Base-by-base conservation (phyloP, 2,113 vertebrate genomes). In the Scophthalmus maximus region DNA sequence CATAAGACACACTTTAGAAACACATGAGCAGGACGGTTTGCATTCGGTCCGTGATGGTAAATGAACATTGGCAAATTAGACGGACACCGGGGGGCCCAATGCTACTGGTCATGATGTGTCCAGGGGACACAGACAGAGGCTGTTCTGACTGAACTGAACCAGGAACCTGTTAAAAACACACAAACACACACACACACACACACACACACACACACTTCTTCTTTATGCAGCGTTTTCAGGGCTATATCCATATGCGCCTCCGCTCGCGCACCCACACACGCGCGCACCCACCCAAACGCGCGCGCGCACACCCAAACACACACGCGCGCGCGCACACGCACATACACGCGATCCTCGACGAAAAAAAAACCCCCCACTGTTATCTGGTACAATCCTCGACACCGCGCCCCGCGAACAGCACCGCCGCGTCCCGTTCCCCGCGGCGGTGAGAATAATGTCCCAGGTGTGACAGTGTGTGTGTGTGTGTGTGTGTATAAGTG, bases 311-410 rank as follows among this genome's bases (percentile, higher is more conserved):
- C n/a, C 36, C 3, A 2, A n/a, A 6, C 78, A 32, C 29, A 56
- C 53, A 36, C 29, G 6, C 51, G 30, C 25, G 30, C 26, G 1
- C 25, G 18, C 25, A 20, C 26, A 32, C 27, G 18, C 52, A 20
- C n/a, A 61, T 40, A 8, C 47, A 49, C 25, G 52, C 74, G 30
- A 4, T 60, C 30, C 71, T 30, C 56, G 52, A 59, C 68, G 47
- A 73, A 71, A 78, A 70, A 79, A 8, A 52, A n/a, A n/a, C n/a
- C n/a, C n/a, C n/a, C n/a, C 58, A 59, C 22, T 17, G 14, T 23
- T 14, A 71, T 36, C 61, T 27, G n/a, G 3, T n/a, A 74, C 17
- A 58, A 25, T 14, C 42, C 63, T 55, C 73, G 58, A 76, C 80
- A 78, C 32, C 32, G 57, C 68, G 69, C 22, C 49, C 65, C 18